A percentile compares a stretch with the other conserved stretches of the same genome.
Conservation (phyloP, 2,113 vertebrate genomes). For the Excalfactoria chinensis region DNA sequence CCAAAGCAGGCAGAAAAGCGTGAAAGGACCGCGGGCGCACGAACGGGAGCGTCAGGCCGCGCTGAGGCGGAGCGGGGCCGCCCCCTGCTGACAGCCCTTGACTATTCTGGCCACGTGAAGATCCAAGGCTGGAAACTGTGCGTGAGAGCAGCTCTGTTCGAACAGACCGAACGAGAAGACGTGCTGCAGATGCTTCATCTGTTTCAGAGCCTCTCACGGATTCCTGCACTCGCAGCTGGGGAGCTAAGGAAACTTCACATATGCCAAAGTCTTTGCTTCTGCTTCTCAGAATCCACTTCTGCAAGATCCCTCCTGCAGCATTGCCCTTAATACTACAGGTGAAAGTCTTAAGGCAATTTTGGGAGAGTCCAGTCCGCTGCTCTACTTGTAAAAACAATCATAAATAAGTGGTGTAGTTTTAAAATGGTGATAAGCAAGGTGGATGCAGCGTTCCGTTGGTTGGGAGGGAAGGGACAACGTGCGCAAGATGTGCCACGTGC, state of each 20-base stretch:
- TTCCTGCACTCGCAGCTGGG: not conserved
- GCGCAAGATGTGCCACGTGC: not conserved
- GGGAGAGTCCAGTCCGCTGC: not conserved
- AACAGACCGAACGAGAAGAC: not conserved
- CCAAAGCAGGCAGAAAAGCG: not conserved
- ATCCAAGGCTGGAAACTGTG: not conserved
- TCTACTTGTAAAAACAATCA: not conserved
- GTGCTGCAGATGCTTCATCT: not conserved
- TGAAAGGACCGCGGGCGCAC: too few species aligned
- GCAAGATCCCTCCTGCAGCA: not conserved
- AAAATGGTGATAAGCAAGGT: not conserved
- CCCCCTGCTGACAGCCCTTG: not conserved
- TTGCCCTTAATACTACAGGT: not conserved
- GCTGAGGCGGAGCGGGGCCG: not conserved
- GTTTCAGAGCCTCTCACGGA: not conserved
- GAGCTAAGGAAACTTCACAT: not conserved
- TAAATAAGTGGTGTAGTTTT: not conserved
- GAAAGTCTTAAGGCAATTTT: not conserved
- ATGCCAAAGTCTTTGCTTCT: not conserved
- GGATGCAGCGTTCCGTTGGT: not conserved
- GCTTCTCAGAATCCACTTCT: not conserved
- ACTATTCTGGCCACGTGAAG: not conserved
- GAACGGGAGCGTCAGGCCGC: accelerated
- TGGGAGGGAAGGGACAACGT: not conserved
- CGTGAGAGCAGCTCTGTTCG: not conserved